Percentiles rank a stretch among this genome's conserved stretches.
These are phyloP conservation scores for Condylostylus longicornis DNA, from an alignment of 1,140 invertebrate species.

Conservation along the genomic window DNA sequence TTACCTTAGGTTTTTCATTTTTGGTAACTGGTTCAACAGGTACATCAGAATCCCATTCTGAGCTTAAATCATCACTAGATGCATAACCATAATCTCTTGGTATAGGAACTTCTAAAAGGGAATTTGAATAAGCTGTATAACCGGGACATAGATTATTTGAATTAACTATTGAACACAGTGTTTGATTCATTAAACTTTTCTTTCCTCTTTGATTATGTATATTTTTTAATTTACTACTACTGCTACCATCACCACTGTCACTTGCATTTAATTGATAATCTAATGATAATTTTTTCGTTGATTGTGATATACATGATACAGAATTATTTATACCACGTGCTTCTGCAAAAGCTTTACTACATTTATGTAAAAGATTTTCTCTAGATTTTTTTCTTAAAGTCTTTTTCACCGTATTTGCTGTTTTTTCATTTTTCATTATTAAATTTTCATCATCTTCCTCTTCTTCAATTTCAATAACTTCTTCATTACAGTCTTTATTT, in stretches of 20 bases:
- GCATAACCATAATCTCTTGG: slow-evolving; percentile 63
- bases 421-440: neutral
- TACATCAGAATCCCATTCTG: slow-evolving; percentile 77
- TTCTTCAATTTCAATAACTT: slow-evolving; percentile 11
- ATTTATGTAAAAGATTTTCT: slow-evolving; percentile 24
- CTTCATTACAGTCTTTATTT: slow-evolving; percentile 8
- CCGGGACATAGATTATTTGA: slow-evolving; percentile 38
- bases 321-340: slow-evolving; percentile 23
- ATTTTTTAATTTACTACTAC: no score
- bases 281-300: neutral
- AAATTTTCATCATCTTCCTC: slow-evolving; percentile 7
- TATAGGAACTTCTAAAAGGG: slow-evolving; percentile 56
- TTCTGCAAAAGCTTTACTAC: slow-evolving; percentile 28
- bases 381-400: slow-evolving; percentile 24
- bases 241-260: slow-evolving; percentile 12
- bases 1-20: slow-evolving; percentile 13
- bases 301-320: neutral
- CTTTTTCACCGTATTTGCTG: slow-evolving; percentile 11
- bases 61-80: slow-evolving; percentile 73
- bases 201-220: no score
- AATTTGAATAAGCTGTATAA: slow-evolving; percentile 63
- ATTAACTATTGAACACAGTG: no score
- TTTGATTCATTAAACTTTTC: no score
- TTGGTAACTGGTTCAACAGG: slow-evolving; percentile 35
- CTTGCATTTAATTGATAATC: slow-evolving; percentile 3